A percentile compares a stretch with the other conserved stretches of the same genome.
These are phyloP conservation scores for Solen grandis DNA, from an alignment of 1,140 invertebrate genomes.

Conservation along the genomic window DNA sequence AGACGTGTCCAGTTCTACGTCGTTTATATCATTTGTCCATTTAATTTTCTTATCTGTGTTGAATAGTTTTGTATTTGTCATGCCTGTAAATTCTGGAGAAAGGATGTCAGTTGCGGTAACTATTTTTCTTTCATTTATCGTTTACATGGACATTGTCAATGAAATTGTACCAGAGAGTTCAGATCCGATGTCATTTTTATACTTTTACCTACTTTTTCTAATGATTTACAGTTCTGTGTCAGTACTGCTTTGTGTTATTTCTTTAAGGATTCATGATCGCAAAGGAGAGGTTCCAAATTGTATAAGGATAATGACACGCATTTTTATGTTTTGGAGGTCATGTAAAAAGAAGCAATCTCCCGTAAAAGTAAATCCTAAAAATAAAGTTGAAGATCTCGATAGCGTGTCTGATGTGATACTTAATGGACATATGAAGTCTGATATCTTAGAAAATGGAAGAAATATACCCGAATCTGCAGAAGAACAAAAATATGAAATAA, in stretches of 20 bases:
- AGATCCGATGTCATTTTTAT: constrained; percentile 79
- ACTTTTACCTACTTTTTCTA: background rate
- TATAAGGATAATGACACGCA: too few species aligned
- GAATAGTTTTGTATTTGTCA: constrained; percentile 83
- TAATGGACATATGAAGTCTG: too few species aligned
- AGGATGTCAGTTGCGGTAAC: constrained; percentile 83
- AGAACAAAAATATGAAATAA: too few species aligned
- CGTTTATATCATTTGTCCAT: constrained; percentile 83
- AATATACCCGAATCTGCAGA: too few species aligned
- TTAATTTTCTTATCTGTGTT: constrained; percentile 83
- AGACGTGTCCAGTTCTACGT: constrained; percentile 77
- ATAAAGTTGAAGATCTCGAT: too few species aligned
- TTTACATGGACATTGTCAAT: constrained; percentile 83
- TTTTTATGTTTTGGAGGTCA: too few species aligned
- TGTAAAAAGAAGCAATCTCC: too few species aligned
- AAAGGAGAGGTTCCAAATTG: too few species aligned
- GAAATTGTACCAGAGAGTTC: constrained; percentile 84
- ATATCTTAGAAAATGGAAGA: too few species aligned
- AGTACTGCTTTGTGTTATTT: background rate
- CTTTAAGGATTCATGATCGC: background rate
- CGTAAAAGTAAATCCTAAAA: too few species aligned
- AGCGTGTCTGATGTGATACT: too few species aligned
- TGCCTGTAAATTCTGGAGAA: constrained; percentile 83
- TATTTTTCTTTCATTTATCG: constrained; percentile 83
- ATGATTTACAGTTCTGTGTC: background rate